phyloP scores from a whole-genome alignment of 2,113 vertebrate species.

The Ardeotis arabs region DNA sequence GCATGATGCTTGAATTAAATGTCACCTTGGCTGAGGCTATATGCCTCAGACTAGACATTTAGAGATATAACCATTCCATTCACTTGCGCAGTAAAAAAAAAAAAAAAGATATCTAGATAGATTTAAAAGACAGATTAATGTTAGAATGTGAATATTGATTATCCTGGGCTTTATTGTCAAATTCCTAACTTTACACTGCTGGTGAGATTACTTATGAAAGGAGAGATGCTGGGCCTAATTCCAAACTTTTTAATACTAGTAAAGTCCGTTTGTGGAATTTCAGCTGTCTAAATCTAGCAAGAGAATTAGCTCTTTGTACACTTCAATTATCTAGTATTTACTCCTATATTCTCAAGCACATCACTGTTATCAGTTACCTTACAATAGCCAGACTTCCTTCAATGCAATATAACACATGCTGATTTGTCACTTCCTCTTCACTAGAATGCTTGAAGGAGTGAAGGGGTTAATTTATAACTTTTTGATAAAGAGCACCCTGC shows the following conservation, averaged over 20 bases:
- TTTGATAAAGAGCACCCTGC: background rate
- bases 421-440: background rate
- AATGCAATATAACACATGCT: accelerated
- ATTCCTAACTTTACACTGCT: background rate
- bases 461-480: background rate
- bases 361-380: background rate
- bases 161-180: background rate
- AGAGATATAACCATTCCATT: background rate
- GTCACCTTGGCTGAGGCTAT: background rate
- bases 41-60: background rate
- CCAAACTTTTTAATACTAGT: background rate
- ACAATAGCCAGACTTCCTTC: background rate
- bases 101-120: background rate
- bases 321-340: background rate
- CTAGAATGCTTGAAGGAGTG: background rate
- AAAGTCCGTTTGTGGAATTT: background rate
- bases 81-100: background rate
- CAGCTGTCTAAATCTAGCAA: background rate
- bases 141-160: background rate
- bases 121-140: background rate
- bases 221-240: background rate
- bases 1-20: background rate
- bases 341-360: background rate
- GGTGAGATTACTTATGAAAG: background rate
- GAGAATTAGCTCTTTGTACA: background rate